Percentiles rank a stretch among this genome's conserved stretches.
phyloP scores from a whole-genome alignment of 1,140 invertebrate species.

The Orchesella cincta region DNA sequence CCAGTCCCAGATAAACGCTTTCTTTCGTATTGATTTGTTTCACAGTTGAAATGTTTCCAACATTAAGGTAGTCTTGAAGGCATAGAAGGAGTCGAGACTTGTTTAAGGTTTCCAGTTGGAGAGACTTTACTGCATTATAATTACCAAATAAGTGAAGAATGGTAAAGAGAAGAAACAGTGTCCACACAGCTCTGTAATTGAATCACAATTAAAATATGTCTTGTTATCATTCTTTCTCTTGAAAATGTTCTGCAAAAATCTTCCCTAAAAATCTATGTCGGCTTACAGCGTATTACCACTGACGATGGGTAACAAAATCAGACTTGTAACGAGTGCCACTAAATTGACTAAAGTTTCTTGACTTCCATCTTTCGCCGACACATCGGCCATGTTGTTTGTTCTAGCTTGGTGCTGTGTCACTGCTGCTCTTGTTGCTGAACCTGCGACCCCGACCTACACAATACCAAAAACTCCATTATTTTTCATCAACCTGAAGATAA shows the following conservation, averaged over 20 bases:
- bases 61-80: conserved; percentile 64
- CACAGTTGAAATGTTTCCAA: conserved; percentile 59
- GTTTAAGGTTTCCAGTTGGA: conserved; percentile 78
- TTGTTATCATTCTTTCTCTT: neutral
- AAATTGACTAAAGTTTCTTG: conserved; percentile 95
- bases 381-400: conserved; percentile 81
- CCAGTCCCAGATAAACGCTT: conserved; percentile 61
- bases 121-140: conserved; percentile 76
- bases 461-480: neutral
- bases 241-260: too few species aligned
- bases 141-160: conserved; percentile 80
- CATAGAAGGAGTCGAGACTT: conserved; percentile 70
- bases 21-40: conserved; percentile 63
- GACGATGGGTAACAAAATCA: conserved; percentile 73
- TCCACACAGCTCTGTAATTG: conserved; percentile 65
- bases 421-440: conserved; percentile 81
- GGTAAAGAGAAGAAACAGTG: conserved; percentile 73
- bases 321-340: conserved; percentile 73
- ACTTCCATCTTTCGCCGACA: conserved; percentile 92
- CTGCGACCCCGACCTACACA: conserved; percentile 55
- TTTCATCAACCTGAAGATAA: neutral
- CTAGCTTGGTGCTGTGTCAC: conserved; percentile 83
- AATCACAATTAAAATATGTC: neutral
- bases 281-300: conserved; percentile 56
- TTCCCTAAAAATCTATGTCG: too few species aligned